These are phyloP conservation scores for Nomada hirtipes DNA, from an alignment of 2,888 invertebrate species.

Conservation along the genomic window DNA sequence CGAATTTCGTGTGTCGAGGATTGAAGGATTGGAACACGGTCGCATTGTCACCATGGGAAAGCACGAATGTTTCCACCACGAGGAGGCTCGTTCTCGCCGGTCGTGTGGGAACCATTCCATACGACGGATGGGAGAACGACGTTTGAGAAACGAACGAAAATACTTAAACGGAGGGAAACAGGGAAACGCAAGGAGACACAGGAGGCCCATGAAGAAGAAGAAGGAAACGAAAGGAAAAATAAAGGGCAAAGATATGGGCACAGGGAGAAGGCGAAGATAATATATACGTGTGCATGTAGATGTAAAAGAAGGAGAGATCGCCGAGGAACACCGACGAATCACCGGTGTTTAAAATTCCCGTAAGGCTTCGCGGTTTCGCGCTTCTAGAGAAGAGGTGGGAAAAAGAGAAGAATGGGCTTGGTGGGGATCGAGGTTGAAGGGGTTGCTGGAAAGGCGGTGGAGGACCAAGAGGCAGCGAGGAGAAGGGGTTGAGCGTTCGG, in stretches of 20 bases:
- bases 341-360: conserved; percentile 80
- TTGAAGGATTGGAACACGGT: conserved; percentile 7
- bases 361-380: conserved; percentile 76
- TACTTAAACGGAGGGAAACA: conserved; percentile 4
- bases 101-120: neutral
- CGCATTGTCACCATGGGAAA: conserved; percentile 21
- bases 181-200: conserved; percentile 5
- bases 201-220: conserved; percentile 9
- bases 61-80: neutral
- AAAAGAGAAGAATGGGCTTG: conserved; percentile 51
- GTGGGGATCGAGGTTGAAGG: conserved; percentile 65
- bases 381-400: conserved; percentile 61
- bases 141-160: conserved; percentile 32
- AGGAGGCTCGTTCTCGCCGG: neutral
- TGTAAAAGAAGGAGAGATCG: conserved; percentile 9
- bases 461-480: conserved; percentile 60
- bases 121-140: neutral
- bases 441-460: conserved; percentile 62
- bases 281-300: neutral
- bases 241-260: conserved; percentile 2
- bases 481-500: conserved; percentile 76
- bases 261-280: conserved; percentile 12
- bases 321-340: conserved; percentile 74
- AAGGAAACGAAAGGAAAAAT: conserved; percentile 15
- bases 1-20: conserved; percentile 48